Conservation (phyloP, 2,797 vertebrate species). For the Hydrolagus colliei region DNA sequence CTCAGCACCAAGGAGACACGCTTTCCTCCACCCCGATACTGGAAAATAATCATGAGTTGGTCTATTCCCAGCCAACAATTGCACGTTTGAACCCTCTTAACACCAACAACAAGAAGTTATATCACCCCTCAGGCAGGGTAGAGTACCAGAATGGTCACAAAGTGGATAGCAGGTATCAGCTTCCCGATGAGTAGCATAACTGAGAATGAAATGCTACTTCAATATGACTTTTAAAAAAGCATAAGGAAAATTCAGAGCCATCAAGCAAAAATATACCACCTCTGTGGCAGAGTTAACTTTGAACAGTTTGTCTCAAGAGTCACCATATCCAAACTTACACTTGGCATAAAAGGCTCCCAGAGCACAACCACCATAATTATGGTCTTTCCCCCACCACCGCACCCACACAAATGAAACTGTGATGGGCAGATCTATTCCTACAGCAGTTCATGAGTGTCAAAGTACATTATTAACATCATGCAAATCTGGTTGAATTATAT, state of each 20-base stretch:
- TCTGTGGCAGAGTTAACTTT: neutral
- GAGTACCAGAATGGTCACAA: no score
- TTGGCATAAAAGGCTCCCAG: neutral
- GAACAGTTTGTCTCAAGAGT: neutral
- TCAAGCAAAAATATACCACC: neutral
- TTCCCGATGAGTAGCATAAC: no score
- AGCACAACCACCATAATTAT: neutral
- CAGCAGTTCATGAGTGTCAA: neutral
- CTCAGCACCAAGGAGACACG: no score
- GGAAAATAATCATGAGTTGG: no score
- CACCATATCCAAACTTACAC: neutral
- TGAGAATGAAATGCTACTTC: no score
- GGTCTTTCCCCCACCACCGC: neutral
- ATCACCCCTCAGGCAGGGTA: no score
- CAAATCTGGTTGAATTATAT: neutral
- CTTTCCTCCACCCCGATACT: no score
- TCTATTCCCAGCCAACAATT: no score
- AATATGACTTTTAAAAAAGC: neutral
- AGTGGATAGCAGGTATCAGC: no score
- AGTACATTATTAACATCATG: neutral
- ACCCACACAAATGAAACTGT: no score
- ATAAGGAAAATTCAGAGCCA: neutral
- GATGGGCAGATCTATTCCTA: neutral
- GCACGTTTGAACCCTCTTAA: no score
- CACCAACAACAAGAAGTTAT: no score